Percentiles rank a stretch among this genome's conserved stretches.
These are phyloP conservation scores for Saxidomus purpurata DNA, from an alignment of 1,140 invertebrate species.

Conservation along the genomic window DNA sequence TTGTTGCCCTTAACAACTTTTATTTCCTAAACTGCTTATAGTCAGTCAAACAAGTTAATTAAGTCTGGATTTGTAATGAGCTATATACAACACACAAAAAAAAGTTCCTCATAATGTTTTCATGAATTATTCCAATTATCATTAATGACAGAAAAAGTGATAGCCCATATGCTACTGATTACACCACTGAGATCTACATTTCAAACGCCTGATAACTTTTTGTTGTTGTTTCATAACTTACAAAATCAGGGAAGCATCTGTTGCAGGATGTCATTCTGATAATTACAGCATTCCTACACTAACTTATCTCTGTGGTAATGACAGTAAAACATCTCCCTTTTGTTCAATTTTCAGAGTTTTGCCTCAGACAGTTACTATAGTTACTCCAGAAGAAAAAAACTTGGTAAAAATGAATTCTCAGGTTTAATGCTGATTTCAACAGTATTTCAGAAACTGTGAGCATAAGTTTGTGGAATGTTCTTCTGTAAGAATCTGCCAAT, in stretches of 20 bases:
- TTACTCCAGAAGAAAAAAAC: too few relatives aligned
- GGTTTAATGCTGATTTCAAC: too few relatives aligned
- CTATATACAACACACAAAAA: neutral
- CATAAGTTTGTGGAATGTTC: too few relatives aligned
- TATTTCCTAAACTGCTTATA: too few relatives aligned
- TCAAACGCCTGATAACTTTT: neutral
- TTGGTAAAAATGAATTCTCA: too few relatives aligned
- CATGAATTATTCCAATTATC: slow-evolving; percentile 17
- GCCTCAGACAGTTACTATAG: too few relatives aligned
- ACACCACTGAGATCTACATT: neutral
- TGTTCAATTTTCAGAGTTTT: too few relatives aligned
- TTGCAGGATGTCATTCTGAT: slow-evolving; percentile 13
- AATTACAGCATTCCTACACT: slow-evolving; percentile 30
- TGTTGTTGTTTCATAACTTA: slow-evolving; percentile 18
- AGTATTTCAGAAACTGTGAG: too few relatives aligned
- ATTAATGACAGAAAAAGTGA: slow-evolving; percentile 10
- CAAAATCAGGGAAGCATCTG: neutral
- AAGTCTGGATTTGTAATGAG: too few relatives aligned
- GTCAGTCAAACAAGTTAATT: too few relatives aligned
- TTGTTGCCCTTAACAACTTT: too few relatives aligned
- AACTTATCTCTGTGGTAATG: slow-evolving; percentile 11
- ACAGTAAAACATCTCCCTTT: neutral
- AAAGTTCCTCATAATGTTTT: neutral
- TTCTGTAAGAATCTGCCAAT: too few relatives aligned
- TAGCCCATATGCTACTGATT: slow-evolving; percentile 29